Evolutionary conservation across 1,140 invertebrate genomes (phyloP).

Genomic region (Plutomurus gul): DNA sequence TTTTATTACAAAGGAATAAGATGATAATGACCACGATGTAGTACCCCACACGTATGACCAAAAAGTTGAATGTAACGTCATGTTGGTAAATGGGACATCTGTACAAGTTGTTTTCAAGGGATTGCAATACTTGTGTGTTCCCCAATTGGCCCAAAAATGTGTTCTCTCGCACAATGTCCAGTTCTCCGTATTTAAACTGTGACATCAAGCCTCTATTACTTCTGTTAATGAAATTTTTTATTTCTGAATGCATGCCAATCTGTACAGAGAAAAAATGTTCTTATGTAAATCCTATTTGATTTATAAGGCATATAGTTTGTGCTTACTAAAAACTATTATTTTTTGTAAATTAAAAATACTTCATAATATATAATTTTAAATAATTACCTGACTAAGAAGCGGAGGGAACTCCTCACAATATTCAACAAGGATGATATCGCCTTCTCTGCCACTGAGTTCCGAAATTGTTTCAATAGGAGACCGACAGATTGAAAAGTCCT

Average conservation of each 20-base stretch:
- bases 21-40: no score
- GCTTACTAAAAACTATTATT: neutral
- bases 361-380: constrained; percentile 42
- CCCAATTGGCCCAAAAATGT: constrained; percentile 67
- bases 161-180: constrained; percentile 66
- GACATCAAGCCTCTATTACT: constrained; percentile 60
- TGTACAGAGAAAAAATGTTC: no score
- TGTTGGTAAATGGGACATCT: constrained; percentile 69
- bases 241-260: constrained; percentile 68
- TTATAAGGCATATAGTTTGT: no score
- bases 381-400: constrained; percentile 62
- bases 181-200: constrained; percentile 66
- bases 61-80: constrained; percentile 46
- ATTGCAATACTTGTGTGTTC: constrained; percentile 64
- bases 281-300: no score
- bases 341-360: no score
- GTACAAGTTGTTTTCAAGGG: constrained; percentile 71
- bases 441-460: constrained; percentile 68
- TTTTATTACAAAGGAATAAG: neutral
- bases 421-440: constrained; percentile 67
- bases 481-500: constrained; percentile 58
- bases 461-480: constrained; percentile 69
- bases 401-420: constrained; percentile 71
- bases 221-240: constrained; percentile 71
- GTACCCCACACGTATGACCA: constrained; percentile 64